These are phyloP conservation scores for Bombus terrestris DNA, from an alignment of 1,140 invertebrate genomes.

Conservation along the genomic window DNA sequence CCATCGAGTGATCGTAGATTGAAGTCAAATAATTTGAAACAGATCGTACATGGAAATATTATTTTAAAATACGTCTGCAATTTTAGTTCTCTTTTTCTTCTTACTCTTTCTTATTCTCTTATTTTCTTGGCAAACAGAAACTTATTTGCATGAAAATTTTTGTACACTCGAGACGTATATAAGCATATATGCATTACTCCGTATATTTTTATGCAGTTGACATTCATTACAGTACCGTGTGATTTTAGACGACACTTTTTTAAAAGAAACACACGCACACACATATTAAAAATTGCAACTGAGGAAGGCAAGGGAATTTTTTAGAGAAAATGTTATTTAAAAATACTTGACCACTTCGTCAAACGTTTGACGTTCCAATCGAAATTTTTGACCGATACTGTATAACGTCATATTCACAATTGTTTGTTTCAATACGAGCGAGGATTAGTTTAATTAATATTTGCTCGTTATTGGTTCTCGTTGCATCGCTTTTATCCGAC, in stretches of 20 bases:
- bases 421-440: neutral
- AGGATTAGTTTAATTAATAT: conserved; percentile 31
- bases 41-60: neutral
- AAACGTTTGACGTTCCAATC: neutral
- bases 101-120: no score
- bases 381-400: neutral
- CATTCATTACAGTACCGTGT: neutral
- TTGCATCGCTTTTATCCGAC: neutral
- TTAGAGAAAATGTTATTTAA: neutral
- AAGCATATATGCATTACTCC: neutral
- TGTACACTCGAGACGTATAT: no score
- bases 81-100: neutral
- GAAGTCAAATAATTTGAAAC: neutral
- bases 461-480: conserved; percentile 25
- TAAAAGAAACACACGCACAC: neutral
- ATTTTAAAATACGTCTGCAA: neutral
- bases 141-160: no score
- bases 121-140: no score
- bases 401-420: neutral
- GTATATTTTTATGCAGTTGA: neutral
- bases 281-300: neutral
- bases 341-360: neutral
- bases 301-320: neutral
- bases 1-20: neutral
- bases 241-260: neutral